Evolutionary conservation across 2,888 invertebrate genomes (phyloP), one percentile per base, ranked within the genome.

Genomic region (Drosophila meridionalis): DNA sequence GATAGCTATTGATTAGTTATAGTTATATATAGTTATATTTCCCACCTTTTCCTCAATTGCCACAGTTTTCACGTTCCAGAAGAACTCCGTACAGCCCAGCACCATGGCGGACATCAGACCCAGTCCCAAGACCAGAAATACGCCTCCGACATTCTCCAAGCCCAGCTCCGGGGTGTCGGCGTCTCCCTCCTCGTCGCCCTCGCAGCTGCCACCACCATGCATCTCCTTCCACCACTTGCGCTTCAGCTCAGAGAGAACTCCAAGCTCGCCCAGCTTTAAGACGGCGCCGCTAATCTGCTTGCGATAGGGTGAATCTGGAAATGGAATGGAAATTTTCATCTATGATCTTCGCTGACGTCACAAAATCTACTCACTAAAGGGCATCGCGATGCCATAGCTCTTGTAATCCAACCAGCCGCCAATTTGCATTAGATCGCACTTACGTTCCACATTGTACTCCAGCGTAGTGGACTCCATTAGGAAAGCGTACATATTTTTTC

Each of bases 381-480:
- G 97, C 95, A 98, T 96, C 0, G 98, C 98, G 70, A 99, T 97
- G 57, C 98, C 98, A 91, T 98, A 99, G 74, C 98, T 98, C 92
- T 98, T 98, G 45, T 96, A 96, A 93, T 98, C 98, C 70, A 99
- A 93, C 90, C 96, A 95, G 5, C 96, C 95, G 0, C 98, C 97
- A 9, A 97, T 96, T 94, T 97, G 96, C 90, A 95, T 96, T 74
- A 98, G 94, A 56, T 97, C 96, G 91, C 98, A 99, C 87, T 97
- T 95, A 73, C 97, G 94, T 92, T 98, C 97, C 76, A 97, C 95
- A 86, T 96, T 96, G 93, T 99, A 99, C 93, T 99, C 99, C 76
- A 99, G 96, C 1, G 97, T 96, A 0, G 98, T 97, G 7, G 98
- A 98, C 94, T 99, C 99, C 98, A 99, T 99, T 53, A 99, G 94